Evolutionary conservation across 2,888 invertebrate genomes (phyloP), one percentile per base, ranked within the genome.

Genomic region (Philhelius pedissequus): DNA sequence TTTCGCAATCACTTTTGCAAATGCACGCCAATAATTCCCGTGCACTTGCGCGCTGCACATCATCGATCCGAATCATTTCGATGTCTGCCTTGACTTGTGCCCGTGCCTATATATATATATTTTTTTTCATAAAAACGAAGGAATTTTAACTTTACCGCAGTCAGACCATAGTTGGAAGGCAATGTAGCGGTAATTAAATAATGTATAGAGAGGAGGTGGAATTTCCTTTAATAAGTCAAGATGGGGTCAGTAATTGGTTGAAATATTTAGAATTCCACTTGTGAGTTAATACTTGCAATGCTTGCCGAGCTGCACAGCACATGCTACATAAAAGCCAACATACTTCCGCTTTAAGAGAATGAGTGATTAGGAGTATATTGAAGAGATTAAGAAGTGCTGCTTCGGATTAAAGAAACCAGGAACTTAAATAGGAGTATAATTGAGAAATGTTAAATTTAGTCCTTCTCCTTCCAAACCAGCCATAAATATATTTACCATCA

Each of bases 131-230:
- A n/a, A 30, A 30, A 32, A 52, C n/a, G 38, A 38, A 27, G 56
- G 77, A 56, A 73, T 69, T 78, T 83, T 45, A 52, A 70, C 43
- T 83, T 43, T 9, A n/a, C 11, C 27, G n/a, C n/a, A 77, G 52
- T 40, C 38, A 22, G 43, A 40, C 64, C 64, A 50, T 18, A 48
- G 48, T 48, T 32, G 9, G 27, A 43, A 25, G 70, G 50, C 56
- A 43, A 64, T 74, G 73, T 74, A 78, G 74, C 75, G 74, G 79
- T 75, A 84, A 84, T 84, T 84, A 84, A 75, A 79, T 66, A 66
- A 58, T 58, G 79, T 27, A 40, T 20, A 48, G 9, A 35, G 66
- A 69, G 77, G 64, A 78, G 82, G 78, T 73, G 77, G 82, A 77
- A 77, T 82, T 68, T 68, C 9, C 64, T 48, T 74, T 66, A 78